These are phyloP conservation scores for Cryptosula pallasiana DNA, from an alignment of 2,888 invertebrate species.

Conservation along the genomic window DNA sequence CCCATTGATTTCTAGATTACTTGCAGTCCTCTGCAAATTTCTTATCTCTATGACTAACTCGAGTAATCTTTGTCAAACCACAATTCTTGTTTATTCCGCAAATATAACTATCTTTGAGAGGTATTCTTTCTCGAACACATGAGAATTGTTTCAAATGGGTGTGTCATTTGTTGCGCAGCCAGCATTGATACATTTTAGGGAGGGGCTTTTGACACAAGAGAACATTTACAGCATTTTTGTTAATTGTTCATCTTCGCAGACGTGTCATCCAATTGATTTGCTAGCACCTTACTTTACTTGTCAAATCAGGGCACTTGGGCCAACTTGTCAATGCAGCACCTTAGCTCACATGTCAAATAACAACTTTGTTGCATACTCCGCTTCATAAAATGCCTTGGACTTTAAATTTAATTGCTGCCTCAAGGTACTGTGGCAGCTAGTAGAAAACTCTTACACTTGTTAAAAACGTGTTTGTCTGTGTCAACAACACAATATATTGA, in stretches of 20 bases:
- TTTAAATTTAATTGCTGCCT: no score
- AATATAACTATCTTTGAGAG: background rate
- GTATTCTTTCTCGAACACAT: background rate
- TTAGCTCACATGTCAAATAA: no score
- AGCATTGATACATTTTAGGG: background rate
- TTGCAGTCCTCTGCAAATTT: no score
- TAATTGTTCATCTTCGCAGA: background rate
- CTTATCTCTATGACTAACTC: no score
- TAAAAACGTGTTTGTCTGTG: background rate
- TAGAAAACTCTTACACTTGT: no score
- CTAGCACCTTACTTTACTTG: background rate
- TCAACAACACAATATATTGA: background rate
- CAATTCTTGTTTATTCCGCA: background rate
- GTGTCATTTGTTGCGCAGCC: background rate
- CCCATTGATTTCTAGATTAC: background rate
- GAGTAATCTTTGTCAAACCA: background rate
- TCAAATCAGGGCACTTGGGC: background rate
- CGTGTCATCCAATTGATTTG: no score
- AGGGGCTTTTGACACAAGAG: background rate
- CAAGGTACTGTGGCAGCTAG: no score
- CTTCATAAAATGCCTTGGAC: no score
- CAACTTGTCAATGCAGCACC: background rate
- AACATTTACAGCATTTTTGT: background rate
- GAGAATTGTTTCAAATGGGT: background rate
- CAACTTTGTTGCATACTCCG: no score